Base-by-base conservation (phyloP, 2,113 vertebrate genomes). In the Thalassoma bifasciatum region DNA sequence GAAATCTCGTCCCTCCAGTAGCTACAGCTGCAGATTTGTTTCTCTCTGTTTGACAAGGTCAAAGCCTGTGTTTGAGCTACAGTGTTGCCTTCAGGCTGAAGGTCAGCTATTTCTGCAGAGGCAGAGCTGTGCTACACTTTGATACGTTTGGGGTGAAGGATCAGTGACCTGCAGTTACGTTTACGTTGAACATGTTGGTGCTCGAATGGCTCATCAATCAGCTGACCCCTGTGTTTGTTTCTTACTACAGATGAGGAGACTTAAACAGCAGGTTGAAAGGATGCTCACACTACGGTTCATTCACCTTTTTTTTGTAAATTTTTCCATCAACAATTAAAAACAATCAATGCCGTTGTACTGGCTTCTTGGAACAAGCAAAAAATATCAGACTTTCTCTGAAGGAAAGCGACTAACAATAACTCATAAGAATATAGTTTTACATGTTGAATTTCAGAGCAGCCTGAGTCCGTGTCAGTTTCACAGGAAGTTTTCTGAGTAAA, bases 21-120 rank as follows among this genome's bases (percentile, higher is more conserved):
- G 34, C 26, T 12, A n/a, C 10, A 21, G 40, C 40, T 7, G 23
- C 36, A 52, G 59, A 49, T 22, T 42, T 67, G 63, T 49, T n/a
- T 34, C 34, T 63, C 21, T 62, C 34, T 19, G 30, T 50, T 42
- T 70, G 73, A 78, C 58, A 79, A 89, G 83, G 86, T 88, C 84
- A 81, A 66, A 24, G 57, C 52, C 10, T 16, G 23, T 37, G 17
- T 6, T 17, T 54, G 63, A 65, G 50, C 50, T 58, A 16, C 71
- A 30, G 58, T 17, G 40, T 42, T 60, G 63, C 82, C 84, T 66
- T 52, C 37, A 47, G 77, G 69, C 75, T 37, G 69, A 79, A 66
- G 65, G 79, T 58, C 64, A 82, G 42, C 72, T 59, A 26, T 60
- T 63, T 57, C 47, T 72, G 62, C 42, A 17, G 47, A 58, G 57